Base-by-base conservation (phyloP, 2,797 vertebrate species). In the Aselliscus stoliczkanus region DNA sequence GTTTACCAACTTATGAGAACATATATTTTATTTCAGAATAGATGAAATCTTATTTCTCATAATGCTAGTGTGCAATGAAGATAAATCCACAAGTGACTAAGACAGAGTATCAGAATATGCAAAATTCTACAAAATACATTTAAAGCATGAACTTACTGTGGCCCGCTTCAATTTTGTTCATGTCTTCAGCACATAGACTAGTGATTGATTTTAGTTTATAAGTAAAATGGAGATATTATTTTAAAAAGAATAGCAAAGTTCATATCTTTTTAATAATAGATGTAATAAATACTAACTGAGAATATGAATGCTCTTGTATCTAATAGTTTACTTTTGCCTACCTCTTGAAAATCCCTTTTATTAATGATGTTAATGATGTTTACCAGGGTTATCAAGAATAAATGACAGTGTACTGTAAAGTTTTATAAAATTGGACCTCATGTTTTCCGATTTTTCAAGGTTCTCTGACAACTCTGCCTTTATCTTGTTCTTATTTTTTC, bases 1-100 rank as follows among this genome's bases (percentile, higher is more conserved):
- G 10, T 60, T 92, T 93, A 72, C 21, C 31, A 90, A 88, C 13
- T 89, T 94, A 70, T 27, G 44, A 90, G 7, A 88, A 72, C 15
- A 73, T 95, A 80, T 54, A 6, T 77, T 84, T 65, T 72, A 54
- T 88, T 94, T 94, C 18, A 95, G 54, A 62, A 95, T 56, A 85
- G 13, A 65, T 87, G 37, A 80, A 75, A 88, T 88, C 8, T 77
- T 77, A 80, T 83, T 85, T 84, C 34, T 95, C 9, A 44, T 94
- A 52, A 54, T 37, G 87, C 29, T 92, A 93, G 31, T 67, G 87
- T 94, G 5, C 17, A 85, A 85, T 70, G 34, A 95, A 60, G 39
- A 90, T 84, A 92, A 94, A 96, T 81, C 27, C 42, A 60, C 10
- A 77, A 92, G 11, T 2, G 27, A 76, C 34, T 84, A 62, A 12